phyloP scores from a whole-genome alignment of 2,888 invertebrate species.

The Macaria liturata region DNA sequence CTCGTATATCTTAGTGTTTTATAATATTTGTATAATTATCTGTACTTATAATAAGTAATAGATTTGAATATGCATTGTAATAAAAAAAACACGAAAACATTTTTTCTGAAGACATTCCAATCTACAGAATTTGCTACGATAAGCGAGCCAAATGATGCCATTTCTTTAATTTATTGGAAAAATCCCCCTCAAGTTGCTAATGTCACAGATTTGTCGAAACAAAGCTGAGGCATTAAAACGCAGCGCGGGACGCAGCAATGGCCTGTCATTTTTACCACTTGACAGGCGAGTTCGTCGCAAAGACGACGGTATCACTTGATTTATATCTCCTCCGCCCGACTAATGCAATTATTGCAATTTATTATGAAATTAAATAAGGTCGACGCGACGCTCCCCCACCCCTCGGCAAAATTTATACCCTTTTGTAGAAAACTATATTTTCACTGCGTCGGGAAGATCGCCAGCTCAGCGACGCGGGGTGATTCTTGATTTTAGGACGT shows the following conservation, averaged over 20 bases:
- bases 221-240: slow-evolving; percentile 26
- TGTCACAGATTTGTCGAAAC: slow-evolving; percentile 24
- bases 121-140: slow-evolving; percentile 6
- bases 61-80: background rate
- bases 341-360: slow-evolving; percentile 82
- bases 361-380: slow-evolving; percentile 80
- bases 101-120: background rate
- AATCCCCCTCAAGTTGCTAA: slow-evolving; percentile 11
- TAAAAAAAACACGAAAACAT: no score
- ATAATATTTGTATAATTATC: no score
- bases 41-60: no score
- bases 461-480: slow-evolving; percentile 46
- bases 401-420: slow-evolving; percentile 70
- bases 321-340: slow-evolving; percentile 63
- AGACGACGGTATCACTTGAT: slow-evolving; percentile 59
- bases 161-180: slow-evolving; percentile 13
- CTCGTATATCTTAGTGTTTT: no score
- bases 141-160: slow-evolving; percentile 6
- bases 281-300: slow-evolving; percentile 49
- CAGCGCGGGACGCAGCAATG: slow-evolving; percentile 21
- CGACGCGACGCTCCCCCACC: slow-evolving; percentile 60
- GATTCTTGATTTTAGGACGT: slow-evolving; percentile 59
- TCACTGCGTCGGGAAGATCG: slow-evolving; percentile 52
- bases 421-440: slow-evolving; percentile 63
- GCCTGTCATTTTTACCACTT: slow-evolving; percentile 40